Base-by-base conservation (phyloP, 2,888 invertebrate species). In the Tachina grossa region DNA sequence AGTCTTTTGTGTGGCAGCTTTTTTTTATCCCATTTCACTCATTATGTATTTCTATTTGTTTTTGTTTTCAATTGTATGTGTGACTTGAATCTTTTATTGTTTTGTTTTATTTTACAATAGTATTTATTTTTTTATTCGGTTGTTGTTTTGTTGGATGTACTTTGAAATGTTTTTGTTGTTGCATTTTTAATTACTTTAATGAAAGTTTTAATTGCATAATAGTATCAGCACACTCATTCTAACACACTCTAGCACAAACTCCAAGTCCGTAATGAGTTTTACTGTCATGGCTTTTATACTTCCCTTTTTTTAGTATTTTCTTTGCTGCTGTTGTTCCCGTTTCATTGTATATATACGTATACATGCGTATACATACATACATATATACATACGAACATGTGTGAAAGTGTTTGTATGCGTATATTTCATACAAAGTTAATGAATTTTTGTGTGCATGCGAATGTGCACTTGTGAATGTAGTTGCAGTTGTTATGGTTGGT, bases 181-280 rank as follows among this genome's bases (percentile, higher is more conserved):
- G 89, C 90, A 90, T 89, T 91, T 91, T 91, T 91, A 91, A 91
- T 91, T 91, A 91, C 91, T 91, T 91, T 90, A 91, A 91, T 91
- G 91, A 91, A 91, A 91, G 89, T 91, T 91, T 91, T 91, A 91
- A 91, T 91, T 91, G 91, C 91, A 89, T 90, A 81, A 84, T 77
- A 74, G 82, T 63, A 79, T 53, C 45, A 68, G 71, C 82, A 78
- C 69, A 69, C 76, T 76, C 51, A 81, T 39, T 55, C 57, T 57
- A 31, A 65, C 59, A 71, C 61, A 75, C 49, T 76, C 55, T 69
- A 39, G 31, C 59, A 75, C 59, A 80, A 69, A 66, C 77, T 74
- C 74, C 65, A 84, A 81, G 72, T 81, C 80, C 72, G 76, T 80
- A 84, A 76, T 81, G 76, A 84, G 76, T 81, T 81, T 71, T 81